Conservation (phyloP, 2,797 vertebrate species). For the Mus minutoides region DNA sequence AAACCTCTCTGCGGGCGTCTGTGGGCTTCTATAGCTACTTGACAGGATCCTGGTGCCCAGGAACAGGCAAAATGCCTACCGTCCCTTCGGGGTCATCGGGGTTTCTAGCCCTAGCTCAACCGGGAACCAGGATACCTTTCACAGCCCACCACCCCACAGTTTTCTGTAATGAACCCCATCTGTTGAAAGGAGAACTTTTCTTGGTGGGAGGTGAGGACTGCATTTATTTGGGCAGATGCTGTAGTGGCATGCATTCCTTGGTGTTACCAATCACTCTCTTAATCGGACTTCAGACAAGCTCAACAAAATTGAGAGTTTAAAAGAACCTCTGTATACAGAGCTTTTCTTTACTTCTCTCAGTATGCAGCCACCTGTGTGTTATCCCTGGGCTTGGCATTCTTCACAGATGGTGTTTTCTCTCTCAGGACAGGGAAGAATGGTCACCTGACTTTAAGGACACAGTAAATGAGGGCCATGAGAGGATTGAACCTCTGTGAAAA, state of each 20-base stretch:
- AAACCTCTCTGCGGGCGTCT: too few relatives aligned
- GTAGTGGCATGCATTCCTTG: neutral
- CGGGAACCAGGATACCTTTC: too few relatives aligned
- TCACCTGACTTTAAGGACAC: neutral
- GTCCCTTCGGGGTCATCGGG: too few relatives aligned
- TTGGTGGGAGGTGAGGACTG: neutral
- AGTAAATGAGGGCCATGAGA: neutral
- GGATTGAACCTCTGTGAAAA: neutral
- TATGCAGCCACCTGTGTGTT: accelerated
- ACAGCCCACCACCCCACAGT: too few relatives aligned
- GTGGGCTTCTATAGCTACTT: too few relatives aligned
- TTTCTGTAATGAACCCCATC: neutral
- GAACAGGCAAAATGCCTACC: too few relatives aligned
- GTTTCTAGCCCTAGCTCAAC: too few relatives aligned
- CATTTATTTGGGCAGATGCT: neutral
- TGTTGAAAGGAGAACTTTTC: neutral
- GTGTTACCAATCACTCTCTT: neutral
- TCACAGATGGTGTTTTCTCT: neutral
- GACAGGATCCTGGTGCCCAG: too few relatives aligned
- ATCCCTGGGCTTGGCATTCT: neutral
- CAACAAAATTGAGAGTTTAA: neutral
- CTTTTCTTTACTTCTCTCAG: neutral
- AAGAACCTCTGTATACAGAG: neutral
- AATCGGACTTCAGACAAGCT: neutral
- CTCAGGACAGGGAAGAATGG: too few relatives aligned